Percentiles rank a stretch among this genome's conserved stretches.
These are phyloP conservation scores for Mustela lutreola DNA, from an alignment of 2,113 vertebrate genomes.

Conservation along the genomic window DNA sequence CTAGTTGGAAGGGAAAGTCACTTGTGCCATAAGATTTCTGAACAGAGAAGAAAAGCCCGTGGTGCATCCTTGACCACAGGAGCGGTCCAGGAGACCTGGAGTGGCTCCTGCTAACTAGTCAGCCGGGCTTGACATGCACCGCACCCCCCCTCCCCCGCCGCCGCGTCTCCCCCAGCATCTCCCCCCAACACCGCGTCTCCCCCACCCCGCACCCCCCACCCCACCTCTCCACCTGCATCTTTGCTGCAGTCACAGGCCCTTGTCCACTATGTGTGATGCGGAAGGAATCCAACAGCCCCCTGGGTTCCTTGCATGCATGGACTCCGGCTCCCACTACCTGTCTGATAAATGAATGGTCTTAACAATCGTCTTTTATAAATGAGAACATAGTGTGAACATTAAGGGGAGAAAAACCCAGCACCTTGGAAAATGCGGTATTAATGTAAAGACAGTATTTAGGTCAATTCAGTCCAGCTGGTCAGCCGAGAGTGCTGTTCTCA, in stretches of 20 bases:
- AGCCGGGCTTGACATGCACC: background rate
- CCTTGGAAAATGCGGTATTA: background rate
- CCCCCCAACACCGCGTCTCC: background rate
- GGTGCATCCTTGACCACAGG: background rate
- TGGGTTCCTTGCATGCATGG: fast-evolving
- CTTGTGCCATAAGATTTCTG: background rate
- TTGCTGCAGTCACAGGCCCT: fast-evolving
- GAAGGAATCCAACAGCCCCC: background rate
- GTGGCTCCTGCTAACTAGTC: too few relatives aligned
- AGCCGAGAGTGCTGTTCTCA: background rate
- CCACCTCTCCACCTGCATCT: background rate
- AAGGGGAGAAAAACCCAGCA: background rate
- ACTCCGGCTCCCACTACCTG: background rate
- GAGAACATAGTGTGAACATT: background rate
- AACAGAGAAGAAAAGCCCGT: background rate
- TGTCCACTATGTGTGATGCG: background rate
- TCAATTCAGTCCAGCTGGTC: background rate
- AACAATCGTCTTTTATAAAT: background rate
- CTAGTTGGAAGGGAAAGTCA: background rate
- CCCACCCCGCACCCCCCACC: fast-evolving
- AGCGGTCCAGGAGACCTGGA: background rate
- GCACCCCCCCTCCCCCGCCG: fast-evolving
- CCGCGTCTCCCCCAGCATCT: too few relatives aligned
- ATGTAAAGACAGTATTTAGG: background rate
- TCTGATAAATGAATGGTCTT: background rate